These are phyloP conservation scores for Atta texana DNA, from an alignment of 1,140 invertebrate genomes.

Conservation along the genomic window DNA sequence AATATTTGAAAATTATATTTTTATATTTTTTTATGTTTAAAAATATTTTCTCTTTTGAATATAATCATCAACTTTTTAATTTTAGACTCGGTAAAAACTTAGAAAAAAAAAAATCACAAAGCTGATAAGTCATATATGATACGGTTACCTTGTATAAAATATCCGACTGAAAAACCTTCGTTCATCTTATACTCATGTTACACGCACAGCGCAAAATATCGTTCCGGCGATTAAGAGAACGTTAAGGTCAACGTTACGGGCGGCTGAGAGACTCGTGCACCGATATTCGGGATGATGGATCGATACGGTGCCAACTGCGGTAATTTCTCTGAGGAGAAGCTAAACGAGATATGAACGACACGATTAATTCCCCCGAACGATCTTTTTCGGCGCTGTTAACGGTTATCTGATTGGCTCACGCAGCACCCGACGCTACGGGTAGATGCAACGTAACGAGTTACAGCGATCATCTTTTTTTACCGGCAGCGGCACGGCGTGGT, in stretches of 20 bases:
- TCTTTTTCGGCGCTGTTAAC: constrained; percentile 75
- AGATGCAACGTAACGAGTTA: constrained; percentile 72
- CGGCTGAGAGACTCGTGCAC: constrained; percentile 28
- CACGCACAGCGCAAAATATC: constrained; percentile 27
- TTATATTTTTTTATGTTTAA: too few species aligned
- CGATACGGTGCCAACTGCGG: constrained; percentile 57
- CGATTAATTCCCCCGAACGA: constrained; percentile 68
- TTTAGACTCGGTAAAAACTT: too few species aligned
- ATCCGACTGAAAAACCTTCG: constrained; percentile 27
- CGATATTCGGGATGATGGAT: constrained; percentile 62
- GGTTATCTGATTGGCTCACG: constrained; percentile 71
- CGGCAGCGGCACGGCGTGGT: constrained; percentile 9
- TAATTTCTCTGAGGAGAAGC: constrained; percentile 61
- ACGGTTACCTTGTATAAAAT: background rate
- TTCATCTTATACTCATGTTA: background rate
- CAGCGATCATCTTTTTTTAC: constrained; percentile 61
- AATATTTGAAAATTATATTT: too few species aligned
- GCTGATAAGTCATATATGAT: too few species aligned
- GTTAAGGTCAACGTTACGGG: constrained; percentile 44
- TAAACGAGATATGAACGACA: constrained; percentile 65
- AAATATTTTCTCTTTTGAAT: too few species aligned
- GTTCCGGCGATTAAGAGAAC: constrained; percentile 50
- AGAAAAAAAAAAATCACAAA: too few species aligned
- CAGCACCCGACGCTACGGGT: constrained; percentile 62
- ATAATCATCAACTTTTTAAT: too few species aligned